A percentile compares a stretch with the other conserved stretches of the same genome.
Conservation (phyloP, 2,888 invertebrate species). For the Argynnis bischoffii region DNA sequence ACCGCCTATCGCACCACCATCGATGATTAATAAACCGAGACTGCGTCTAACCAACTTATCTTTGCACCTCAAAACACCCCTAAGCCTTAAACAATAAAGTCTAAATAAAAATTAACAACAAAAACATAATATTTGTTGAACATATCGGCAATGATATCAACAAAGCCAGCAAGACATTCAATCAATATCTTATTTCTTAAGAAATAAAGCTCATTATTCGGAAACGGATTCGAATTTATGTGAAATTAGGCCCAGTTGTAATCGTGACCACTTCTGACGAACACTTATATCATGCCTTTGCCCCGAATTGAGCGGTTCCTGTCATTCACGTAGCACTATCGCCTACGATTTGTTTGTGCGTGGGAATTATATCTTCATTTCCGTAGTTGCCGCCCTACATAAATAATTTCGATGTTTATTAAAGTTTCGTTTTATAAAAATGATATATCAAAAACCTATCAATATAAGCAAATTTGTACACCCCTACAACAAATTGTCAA, state of each 20-base stretch:
- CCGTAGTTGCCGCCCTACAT: constrained; percentile 40
- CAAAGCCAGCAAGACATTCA: constrained; percentile 51
- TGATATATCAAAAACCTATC: neutral
- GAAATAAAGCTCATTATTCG: constrained; percentile 50
- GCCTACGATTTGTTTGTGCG: constrained; percentile 69
- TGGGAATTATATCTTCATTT: constrained; percentile 77
- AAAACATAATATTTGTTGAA: constrained; percentile 48
- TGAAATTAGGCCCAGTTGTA: constrained; percentile 57
- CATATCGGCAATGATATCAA: constrained; percentile 60
- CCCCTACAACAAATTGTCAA: too few species aligned
- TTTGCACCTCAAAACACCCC: constrained; percentile 27
- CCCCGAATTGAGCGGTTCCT: constrained; percentile 79
- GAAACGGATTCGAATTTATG: constrained; percentile 14
- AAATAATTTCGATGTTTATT: neutral
- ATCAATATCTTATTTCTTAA: constrained; percentile 49
- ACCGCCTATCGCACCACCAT: constrained; percentile 80
- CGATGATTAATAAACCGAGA: constrained; percentile 79
- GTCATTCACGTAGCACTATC: constrained; percentile 68
- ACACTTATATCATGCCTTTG: constrained; percentile 74
- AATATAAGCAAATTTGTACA: too few species aligned
- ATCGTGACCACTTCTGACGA: constrained; percentile 78
- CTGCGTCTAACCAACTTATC: constrained; percentile 43
- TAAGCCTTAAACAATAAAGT: constrained; percentile 30
- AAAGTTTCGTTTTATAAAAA: constrained; percentile 30
- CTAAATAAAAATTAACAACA: constrained; percentile 35